Base-by-base conservation (phyloP, 2,888 invertebrate species). In the Thumatha senex region DNA sequence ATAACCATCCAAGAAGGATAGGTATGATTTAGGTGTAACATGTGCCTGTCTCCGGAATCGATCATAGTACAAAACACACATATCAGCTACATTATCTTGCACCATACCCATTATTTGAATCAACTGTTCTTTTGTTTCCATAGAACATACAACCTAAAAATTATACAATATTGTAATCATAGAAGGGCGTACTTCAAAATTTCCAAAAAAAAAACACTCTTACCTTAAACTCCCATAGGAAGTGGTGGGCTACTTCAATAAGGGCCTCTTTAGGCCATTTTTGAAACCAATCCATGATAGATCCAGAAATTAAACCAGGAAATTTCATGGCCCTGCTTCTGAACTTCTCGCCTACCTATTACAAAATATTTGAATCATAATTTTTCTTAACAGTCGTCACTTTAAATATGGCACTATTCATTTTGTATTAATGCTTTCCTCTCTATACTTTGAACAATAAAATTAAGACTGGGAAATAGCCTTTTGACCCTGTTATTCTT, bases 211-310 rank as follows among this genome's bases (percentile, higher is more conserved):
- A 24, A 4, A 24, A 4, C 18, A 24, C 18, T 4, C 36, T 10
- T 51, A 89, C 90, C 48, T 93, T 80, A 67, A 95, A 97, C 7
- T 93, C 92, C 5, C 82, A 76, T 42, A 98, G 82, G 78, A 96
- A 96, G 84, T 97, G 96, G 41, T 93, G 87, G 0, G 97, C 95
- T 0, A 98, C 98, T 67, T 96, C 97, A 52, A 96, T 93, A 10
- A 98, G 87, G 0, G 97, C 98, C 78, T 95, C 96, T 74, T 92
- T 94, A 0, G 98, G 98, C 98, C 98, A 98, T 62, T 95, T 94
- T 66, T 95, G 95, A 86, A 97, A 98, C 98, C 98, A 98, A 80
- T 97, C 96, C 88, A 98, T 96, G 0, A 96, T 96, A 65, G 97
- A 97, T 0, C 98, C 98, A 10, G 97, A 97, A 75, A 98, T 97